Evolutionary conservation across 1,140 invertebrate species (phyloP), one percentile per base, ranked within the genome.

Genomic region (Heliothis subflexa): DNA sequence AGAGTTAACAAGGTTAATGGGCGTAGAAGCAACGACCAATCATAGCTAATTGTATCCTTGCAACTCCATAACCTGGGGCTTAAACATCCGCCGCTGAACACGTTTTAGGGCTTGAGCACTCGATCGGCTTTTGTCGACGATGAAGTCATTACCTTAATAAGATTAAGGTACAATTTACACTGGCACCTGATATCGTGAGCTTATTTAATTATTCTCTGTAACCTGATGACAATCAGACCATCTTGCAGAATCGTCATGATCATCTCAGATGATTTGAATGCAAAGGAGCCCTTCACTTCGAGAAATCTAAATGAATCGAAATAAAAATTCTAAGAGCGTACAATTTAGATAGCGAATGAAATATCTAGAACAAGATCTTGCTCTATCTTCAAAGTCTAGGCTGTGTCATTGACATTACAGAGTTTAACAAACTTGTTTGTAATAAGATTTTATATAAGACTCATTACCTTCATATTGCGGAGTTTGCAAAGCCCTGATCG

Each of bases 1-100:
- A 71, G 50, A 73, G 71, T 59, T 57, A 72, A 72, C 70, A 72
- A 57, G 71, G 28, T 73, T 59, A 55, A 73, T 73, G 33, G 33
- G 71, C 71, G 68, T 72, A 55, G 71, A 21, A 47, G 25, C 59
- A 73, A 73, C 54, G 64, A 68, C 64, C 64, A 57, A 73, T 73
- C 71, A 57, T 47, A 55, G 28, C 55, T 73, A 73, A 59, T 59
- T 73, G 71, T 57, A 59, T 73, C 71, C 68, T 71, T 73, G 54
- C 54, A 45, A 73, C 47, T 59, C 45, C 52, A 50, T 40, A 73
- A 45, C 71, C 54, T 55, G 13, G 47, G 71, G 54, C 71, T 59
- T 10, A 55, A 55, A 73, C 55, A 73, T 59, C 55, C 71, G 55
- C 33, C 14, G 55, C 18, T 71, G 47, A 33, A 12, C 68, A 71